Evolutionary conservation across 2,888 invertebrate genomes (phyloP).

Genomic region (Polydrusus cervinus): DNA sequence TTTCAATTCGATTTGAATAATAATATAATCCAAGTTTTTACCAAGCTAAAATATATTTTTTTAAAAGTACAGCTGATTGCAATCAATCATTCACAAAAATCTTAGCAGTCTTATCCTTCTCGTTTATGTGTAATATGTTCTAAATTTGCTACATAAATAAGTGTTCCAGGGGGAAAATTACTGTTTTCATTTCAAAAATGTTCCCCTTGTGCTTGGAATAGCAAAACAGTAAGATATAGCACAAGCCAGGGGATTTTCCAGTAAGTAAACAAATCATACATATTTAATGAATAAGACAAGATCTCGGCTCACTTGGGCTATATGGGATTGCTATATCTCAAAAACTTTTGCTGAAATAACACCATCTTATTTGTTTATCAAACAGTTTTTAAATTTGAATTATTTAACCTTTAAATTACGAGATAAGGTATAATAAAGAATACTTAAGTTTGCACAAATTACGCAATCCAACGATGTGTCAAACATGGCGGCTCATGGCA

Average conservation of each 20-base stretch:
- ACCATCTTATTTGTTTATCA: too few species aligned
- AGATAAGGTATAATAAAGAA: too few species aligned
- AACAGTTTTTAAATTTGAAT: too few species aligned
- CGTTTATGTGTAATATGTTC: not conserved
- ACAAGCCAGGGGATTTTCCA: not conserved
- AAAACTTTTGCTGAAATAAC: not conserved
- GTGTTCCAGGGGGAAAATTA: constrained; percentile 2
- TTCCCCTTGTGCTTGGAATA: constrained; percentile 5
- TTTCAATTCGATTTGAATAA: too few species aligned
- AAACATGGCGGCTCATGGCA: too few species aligned
- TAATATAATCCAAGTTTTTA: too few species aligned
- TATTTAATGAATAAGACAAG: constrained; percentile 11
- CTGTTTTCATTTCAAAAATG: not conserved
- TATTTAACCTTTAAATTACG: too few species aligned
- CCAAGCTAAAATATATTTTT: too few species aligned
- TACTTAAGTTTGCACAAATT: too few species aligned
- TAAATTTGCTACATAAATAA: not conserved
- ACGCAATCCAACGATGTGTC: too few species aligned
- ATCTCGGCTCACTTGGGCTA: constrained; percentile 1
- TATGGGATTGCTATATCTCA: not conserved
- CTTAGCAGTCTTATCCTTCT: not conserved
- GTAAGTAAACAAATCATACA: constrained; percentile 19
- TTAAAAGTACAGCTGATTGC: too few species aligned
- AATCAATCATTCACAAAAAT: too few species aligned
- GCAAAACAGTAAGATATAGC: not conserved